Conservation (phyloP, 2,888 invertebrate genomes). For the Aphodius granarius region DNA sequence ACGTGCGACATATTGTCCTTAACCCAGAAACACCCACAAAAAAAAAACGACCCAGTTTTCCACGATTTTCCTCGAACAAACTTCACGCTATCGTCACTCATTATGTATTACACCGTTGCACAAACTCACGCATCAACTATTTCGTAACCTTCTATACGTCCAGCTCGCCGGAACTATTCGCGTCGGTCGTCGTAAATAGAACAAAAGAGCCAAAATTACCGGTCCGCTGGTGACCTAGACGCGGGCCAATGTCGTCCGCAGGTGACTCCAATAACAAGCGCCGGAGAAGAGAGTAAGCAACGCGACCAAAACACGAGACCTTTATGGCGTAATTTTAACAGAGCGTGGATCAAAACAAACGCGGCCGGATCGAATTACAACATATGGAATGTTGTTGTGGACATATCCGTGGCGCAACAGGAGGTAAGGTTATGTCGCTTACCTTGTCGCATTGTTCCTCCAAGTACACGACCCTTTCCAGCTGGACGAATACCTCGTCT, state of each 20-base stretch:
- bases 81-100: neutral
- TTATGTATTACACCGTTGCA: neutral
- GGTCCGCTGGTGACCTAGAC: neutral
- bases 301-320: neutral
- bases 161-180: neutral
- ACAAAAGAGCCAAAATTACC: neutral
- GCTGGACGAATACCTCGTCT: constrained; percentile 63
- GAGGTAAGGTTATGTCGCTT: constrained; percentile 24
- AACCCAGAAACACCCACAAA: neutral
- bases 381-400: neutral
- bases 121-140: neutral
- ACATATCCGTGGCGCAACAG: neutral
- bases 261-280: constrained; percentile 1
- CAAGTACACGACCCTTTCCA: constrained; percentile 61
- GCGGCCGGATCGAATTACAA: neutral
- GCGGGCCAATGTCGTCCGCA: neutral
- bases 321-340: neutral
- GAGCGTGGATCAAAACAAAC: neutral
- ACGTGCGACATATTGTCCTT: neutral
- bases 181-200: neutral
- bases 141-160: neutral
- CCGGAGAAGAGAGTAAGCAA: neutral
- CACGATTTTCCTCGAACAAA: neutral
- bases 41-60: neutral
- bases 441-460: constrained; percentile 63